phyloP scores from a whole-genome alignment of 2,113 vertebrate genomes.

The Colinus virginianus region DNA sequence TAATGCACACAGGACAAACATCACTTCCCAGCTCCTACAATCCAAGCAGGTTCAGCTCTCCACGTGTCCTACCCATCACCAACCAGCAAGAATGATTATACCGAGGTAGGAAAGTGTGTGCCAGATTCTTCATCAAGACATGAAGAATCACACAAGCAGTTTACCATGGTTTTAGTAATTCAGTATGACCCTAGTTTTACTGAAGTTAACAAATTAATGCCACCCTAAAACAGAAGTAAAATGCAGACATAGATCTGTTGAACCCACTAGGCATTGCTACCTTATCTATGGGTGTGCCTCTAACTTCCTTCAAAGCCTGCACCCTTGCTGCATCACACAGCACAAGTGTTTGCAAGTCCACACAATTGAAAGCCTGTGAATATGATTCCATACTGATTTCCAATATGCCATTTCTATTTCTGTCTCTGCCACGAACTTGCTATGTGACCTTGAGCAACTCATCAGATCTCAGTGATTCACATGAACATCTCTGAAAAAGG shows the following conservation, averaged over 20 bases:
- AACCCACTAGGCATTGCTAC: not conserved
- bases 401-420: conserved; percentile 12
- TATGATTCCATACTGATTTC: not conserved
- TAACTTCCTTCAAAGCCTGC: not conserved
- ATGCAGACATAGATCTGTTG: not conserved
- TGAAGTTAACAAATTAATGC: not conserved
- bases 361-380: not conserved
- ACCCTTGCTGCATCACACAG: not conserved
- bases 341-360: not conserved
- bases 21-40: accelerated
- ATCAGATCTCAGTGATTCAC: not conserved
- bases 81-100: not conserved
- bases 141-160: not conserved
- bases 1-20: not conserved
- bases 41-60: not conserved
- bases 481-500: not conserved
- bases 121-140: not conserved
- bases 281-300: not conserved
- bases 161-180: not conserved
- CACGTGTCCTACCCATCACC: accelerated
- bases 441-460: conserved; percentile 48
- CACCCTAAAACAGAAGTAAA: not conserved
- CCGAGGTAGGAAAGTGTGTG: accelerated
- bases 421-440: conserved; percentile 10
- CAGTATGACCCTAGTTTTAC: not conserved